A percentile compares a stretch with the other conserved stretches of the same genome.
Conservation (phyloP, 1,140 invertebrate species). For the Vanessa tameamea region DNA sequence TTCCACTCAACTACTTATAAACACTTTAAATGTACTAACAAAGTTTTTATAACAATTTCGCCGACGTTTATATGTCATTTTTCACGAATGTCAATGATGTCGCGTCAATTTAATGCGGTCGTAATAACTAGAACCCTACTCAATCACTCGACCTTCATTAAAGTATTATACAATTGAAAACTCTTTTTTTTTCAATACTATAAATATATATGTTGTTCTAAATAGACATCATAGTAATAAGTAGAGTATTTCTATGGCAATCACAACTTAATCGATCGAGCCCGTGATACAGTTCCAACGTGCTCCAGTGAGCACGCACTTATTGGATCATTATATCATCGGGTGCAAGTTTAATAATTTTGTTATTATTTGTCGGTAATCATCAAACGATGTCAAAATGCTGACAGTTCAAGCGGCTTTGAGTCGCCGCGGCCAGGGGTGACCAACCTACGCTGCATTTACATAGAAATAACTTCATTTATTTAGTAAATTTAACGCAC, state of each 20-base stretch:
- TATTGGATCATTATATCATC: slow-evolving; percentile 33
- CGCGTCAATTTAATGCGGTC: too few relatives aligned
- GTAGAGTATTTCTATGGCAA: not conserved
- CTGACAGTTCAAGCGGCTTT: slow-evolving; percentile 67
- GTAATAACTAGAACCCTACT: too few relatives aligned
- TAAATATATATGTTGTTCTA: too few relatives aligned
- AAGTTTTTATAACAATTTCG: too few relatives aligned
- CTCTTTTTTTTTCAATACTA: too few relatives aligned
- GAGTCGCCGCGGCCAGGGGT: slow-evolving; percentile 57
- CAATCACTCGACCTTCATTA: too few relatives aligned
- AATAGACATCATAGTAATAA: not conserved
- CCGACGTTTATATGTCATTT: too few relatives aligned
- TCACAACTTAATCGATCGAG: not conserved
- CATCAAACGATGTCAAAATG: slow-evolving; percentile 76
- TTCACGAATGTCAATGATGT: too few relatives aligned
- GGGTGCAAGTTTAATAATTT: slow-evolving; percentile 57
- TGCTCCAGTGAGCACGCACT: slow-evolving; percentile 8
- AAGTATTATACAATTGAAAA: too few relatives aligned
- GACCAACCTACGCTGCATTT: slow-evolving; percentile 48
- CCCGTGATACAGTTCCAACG: not conserved
- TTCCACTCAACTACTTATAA: too few relatives aligned
- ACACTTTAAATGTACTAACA: too few relatives aligned
- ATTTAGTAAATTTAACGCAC: slow-evolving; percentile 39
- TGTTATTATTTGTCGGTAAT: slow-evolving; percentile 73
- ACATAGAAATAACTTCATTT: slow-evolving; percentile 58